These are phyloP conservation scores for Lasiommata megera DNA, from an alignment of 2,888 invertebrate species.

Conservation along the genomic window DNA sequence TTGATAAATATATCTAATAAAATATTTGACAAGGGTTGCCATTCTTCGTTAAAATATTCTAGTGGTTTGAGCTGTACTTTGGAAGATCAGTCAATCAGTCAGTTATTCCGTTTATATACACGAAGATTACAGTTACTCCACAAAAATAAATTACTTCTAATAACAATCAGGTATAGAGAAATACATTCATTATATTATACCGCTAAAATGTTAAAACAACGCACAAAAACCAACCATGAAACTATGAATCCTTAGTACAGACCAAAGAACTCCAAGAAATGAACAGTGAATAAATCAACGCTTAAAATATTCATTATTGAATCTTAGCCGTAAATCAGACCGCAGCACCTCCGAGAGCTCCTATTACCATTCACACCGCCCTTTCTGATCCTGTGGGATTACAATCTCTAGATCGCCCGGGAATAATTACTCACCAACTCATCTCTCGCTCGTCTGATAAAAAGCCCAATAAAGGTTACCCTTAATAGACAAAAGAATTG, in stretches of 20 bases:
- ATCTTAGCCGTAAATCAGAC: constrained; percentile 79
- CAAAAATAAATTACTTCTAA: too few species aligned
- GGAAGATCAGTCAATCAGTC: too few species aligned
- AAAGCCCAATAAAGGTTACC: constrained; percentile 46
- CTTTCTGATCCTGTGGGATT: constrained; percentile 78
- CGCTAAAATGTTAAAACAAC: too few species aligned
- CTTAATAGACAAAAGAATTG: constrained; percentile 33
- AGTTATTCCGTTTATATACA: too few species aligned
- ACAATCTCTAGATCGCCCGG: constrained; percentile 71
- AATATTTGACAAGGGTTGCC: too few species aligned
- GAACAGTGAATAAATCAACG: constrained; percentile 65
- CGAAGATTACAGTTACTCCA: too few species aligned
- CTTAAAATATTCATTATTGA: constrained; percentile 80
- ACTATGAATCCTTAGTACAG: constrained; percentile 33
- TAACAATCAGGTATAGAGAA: too few species aligned
- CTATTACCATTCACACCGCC: constrained; percentile 79
- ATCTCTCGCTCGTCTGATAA: constrained; percentile 53
- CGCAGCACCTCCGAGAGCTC: constrained; percentile 71
- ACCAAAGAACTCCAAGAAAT: constrained; percentile 35
- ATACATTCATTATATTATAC: too few species aligned
- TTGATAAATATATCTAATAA: too few species aligned
- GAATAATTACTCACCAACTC: constrained; percentile 79
- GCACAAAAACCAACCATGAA: not conserved
- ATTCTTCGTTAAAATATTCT: too few species aligned
- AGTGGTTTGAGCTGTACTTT: too few species aligned